Evolutionary conservation across 2,888 invertebrate species (phyloP), one percentile per base, ranked within the genome.

Genomic region (Hipparchia semele): DNA sequence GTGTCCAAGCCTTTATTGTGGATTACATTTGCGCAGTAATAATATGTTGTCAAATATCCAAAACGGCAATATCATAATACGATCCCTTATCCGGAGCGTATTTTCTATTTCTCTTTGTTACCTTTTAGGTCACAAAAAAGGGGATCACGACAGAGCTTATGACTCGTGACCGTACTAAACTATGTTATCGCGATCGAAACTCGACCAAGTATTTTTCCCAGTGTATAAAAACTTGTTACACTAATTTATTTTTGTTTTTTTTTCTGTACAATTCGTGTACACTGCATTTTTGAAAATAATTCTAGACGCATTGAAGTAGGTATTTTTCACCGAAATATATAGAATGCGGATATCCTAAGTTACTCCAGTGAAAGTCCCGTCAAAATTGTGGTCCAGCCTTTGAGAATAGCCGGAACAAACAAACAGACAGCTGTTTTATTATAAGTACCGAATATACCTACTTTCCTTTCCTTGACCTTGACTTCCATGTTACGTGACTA

Each of bases 191-290:
- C 71, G 70, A 80, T 84, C 79, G 81, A 83, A 82, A 83, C 83
- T 84, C 82, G 78, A 84, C 82, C 78, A 79, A 80, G 76, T 77
- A 76, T 77, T 76, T 23, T 75, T 73, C 79, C 76, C 78, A 85
- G 85, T 84, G 83, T 84, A 82, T 78, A 80, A 83, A 84, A 83
- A 80, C n/a, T 83, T 79, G 75, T 80, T 78, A 81, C 81, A 80
- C 80, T 79, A 58, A 67, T 67, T 67, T 58, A n/a, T 56, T 67
- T 67, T 58, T n/a, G 2, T 9, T 6, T 62, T 13, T 53, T 53
- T 49, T 49, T 49, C 49, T 49, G 6, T 12, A 12, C n/a, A 53
- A n/a, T 2, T 49, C 1, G 7, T 49, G 49, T 6, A 49, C 6
- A 7, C 49, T 49, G 39, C 2, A 23, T 23, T 23, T 23, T 23